Evolutionary conservation across 2,888 invertebrate genomes (phyloP).

Genomic region (Protodeltote pygarga): DNA sequence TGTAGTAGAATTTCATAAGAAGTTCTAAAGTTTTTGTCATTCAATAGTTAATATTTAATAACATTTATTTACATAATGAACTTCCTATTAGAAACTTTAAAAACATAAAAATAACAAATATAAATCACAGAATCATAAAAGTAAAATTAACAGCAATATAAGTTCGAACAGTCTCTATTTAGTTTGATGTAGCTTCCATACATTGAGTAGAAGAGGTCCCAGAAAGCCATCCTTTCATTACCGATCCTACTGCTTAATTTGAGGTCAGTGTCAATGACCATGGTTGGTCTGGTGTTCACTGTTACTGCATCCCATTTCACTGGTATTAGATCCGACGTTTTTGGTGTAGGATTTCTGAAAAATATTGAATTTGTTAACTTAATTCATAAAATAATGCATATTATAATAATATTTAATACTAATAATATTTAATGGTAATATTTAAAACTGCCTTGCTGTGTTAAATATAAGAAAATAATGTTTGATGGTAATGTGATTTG

Average conservation of each 20-base stretch:
- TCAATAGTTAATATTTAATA: conserved; percentile 11
- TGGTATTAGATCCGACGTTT: conserved; percentile 60
- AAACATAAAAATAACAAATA: conserved; percentile 8
- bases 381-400: no score
- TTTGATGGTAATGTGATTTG: no score
- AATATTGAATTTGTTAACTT: no score
- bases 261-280: conserved; percentile 70
- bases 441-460: no score
- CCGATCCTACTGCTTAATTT: conserved; percentile 63
- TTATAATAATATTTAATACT: no score
- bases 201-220: conserved; percentile 75
- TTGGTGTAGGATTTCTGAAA: conserved; percentile 75
- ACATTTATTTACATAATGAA: conserved; percentile 21
- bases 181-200: conserved; percentile 70
- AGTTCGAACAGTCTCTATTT: conserved; percentile 55
- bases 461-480: no score
- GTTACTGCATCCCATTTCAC: conserved; percentile 67
- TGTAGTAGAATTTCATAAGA: not conserved
- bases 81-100: not conserved
- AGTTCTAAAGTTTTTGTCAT: not conserved
- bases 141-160: conserved; percentile 29
- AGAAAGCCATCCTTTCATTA: conserved; percentile 75
- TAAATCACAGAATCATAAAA: conserved; percentile 1
- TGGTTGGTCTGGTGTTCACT: conserved; percentile 61
- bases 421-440: no score